Evolutionary conservation across 2,113 vertebrate species (phyloP).

Genomic region (Silurus glanis): DNA sequence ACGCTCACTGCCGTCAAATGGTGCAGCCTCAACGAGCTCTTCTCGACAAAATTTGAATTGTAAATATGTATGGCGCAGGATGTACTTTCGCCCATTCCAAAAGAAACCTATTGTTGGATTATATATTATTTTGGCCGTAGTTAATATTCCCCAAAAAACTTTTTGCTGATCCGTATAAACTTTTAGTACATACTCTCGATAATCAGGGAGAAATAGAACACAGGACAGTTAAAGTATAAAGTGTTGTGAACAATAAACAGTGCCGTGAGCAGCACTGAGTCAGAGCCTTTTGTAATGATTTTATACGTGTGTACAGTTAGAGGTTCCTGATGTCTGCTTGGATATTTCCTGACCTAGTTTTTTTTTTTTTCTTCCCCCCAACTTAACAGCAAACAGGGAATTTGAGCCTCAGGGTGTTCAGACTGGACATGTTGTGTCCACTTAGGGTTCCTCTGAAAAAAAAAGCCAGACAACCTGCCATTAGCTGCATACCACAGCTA

Average conservation of each 20-base stretch:
- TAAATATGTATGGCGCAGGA: not conserved
- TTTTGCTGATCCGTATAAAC: not conserved
- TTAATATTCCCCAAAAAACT: not conserved
- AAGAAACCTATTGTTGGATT: not conserved
- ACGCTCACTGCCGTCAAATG: not conserved
- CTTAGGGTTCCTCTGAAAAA: conserved; percentile 33
- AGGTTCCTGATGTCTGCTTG: not conserved
- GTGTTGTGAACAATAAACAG: conserved; percentile 16
- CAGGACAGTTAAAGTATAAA: conserved; percentile 18
- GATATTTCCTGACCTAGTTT: conserved; percentile 14
- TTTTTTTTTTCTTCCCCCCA: not conserved
- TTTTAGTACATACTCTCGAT: not conserved
- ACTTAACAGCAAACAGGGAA: conserved; percentile 3
- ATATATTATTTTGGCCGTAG: not conserved
- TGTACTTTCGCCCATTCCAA: not conserved
- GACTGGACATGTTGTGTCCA: conserved; percentile 31
- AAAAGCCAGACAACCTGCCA: conserved; percentile 31
- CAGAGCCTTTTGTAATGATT: not conserved
- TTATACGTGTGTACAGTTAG: not conserved
- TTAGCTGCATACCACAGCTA: conserved; percentile 43
- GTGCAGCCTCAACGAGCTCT: not conserved
- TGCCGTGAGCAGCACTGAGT: not conserved
- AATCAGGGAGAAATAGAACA: not conserved
- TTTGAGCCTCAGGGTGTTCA: conserved; percentile 5
- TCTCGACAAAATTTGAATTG: conserved; percentile 6